Evolutionary conservation across 2,888 invertebrate species (phyloP).

Genomic region (Microplitis manilae): DNA sequence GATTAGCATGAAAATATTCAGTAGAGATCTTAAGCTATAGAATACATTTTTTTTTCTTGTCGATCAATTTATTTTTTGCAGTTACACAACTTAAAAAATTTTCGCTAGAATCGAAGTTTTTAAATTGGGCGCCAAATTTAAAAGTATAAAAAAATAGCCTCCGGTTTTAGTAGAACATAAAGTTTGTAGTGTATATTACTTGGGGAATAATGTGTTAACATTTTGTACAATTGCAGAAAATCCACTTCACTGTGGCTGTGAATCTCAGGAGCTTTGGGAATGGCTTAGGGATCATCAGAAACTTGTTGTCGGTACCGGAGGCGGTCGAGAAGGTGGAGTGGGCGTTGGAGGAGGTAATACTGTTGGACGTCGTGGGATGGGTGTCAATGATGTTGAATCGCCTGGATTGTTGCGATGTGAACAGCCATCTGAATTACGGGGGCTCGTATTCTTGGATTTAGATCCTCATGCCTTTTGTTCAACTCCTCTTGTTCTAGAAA

Average conservation of each 20-base stretch:
- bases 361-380: conserved; percentile 64
- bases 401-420: conserved; percentile 80
- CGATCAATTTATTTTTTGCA: too few species aligned
- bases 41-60: too few species aligned
- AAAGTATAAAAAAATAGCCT: too few species aligned
- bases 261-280: conserved; percentile 91
- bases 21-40: too few species aligned
- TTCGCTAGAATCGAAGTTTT: too few species aligned
- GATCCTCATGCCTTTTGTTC: conserved; percentile 89
- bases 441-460: conserved; percentile 82
- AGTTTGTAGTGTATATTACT: too few species aligned
- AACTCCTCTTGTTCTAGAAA: conserved; percentile 85
- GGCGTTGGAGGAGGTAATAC: conserved; percentile 50
- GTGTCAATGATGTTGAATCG: conserved; percentile 62
- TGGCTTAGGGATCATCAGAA: conserved; percentile 93
- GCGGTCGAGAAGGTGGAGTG: conserved; percentile 52
- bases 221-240: conserved; percentile 78
- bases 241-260: conserved; percentile 91
- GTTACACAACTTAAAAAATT: too few species aligned
- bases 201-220: too few species aligned
- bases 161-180: too few species aligned
- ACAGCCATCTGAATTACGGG: conserved; percentile 86
- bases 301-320: conserved; percentile 75
- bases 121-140: too few species aligned
- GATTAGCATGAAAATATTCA: too few species aligned